Percentiles rank a stretch among this genome's conserved stretches.
phyloP scores from a whole-genome alignment of 2,113 vertebrate species.

The Oostethus manadensis region DNA sequence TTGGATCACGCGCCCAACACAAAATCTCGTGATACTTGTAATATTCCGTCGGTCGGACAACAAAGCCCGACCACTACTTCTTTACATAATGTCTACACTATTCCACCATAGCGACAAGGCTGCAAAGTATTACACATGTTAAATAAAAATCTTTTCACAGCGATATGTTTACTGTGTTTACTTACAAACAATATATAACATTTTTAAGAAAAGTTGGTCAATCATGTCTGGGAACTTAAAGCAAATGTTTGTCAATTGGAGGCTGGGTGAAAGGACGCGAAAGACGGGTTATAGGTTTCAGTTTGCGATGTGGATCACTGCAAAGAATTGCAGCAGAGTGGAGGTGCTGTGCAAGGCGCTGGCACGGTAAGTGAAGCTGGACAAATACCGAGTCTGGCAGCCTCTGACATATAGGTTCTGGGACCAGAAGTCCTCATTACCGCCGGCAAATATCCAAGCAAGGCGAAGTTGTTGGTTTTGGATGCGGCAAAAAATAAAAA shows the following conservation, averaged over 20 bases:
- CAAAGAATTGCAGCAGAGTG: background rate
- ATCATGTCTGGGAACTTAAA: no score
- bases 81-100: no score
- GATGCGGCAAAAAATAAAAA: background rate
- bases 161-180: no score
- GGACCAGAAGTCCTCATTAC: background rate
- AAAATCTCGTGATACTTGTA: no score
- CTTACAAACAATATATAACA: no score
- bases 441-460: conserved; percentile 10
- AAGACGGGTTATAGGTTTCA: background rate
- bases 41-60: no score
- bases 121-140: no score
- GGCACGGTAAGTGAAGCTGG: conserved; percentile 1
- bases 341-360: background rate
- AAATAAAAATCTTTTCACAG: no score
- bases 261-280: conserved; percentile 17
- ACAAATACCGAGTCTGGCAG: background rate
- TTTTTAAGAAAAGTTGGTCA: no score
- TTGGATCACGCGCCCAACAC: no score
- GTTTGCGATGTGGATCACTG: conserved; percentile 1
- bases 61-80: no score
- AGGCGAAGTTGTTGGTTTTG: conserved; percentile 18
- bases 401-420: background rate
- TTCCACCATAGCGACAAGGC: no score
- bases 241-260: conserved; percentile 20